Conservation (phyloP, 2,797 vertebrate species). For the Clarias platycephalus region DNA sequence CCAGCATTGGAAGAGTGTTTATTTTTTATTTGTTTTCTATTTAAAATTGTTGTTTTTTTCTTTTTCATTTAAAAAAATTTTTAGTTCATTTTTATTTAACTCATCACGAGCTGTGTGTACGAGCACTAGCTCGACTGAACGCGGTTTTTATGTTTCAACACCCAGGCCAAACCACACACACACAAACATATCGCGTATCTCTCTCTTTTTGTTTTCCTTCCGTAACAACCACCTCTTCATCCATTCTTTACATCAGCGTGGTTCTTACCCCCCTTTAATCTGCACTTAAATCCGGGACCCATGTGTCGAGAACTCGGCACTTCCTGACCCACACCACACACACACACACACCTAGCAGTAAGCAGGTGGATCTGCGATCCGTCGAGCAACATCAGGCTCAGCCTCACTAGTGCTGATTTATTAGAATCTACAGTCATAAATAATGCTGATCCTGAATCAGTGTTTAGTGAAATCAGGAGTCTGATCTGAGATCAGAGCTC, state of each 20-base stretch:
- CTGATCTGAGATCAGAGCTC: conserved; percentile 8
- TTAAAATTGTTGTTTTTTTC: background rate
- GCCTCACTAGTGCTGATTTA: conserved; percentile 57
- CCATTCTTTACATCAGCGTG: conserved; percentile 49
- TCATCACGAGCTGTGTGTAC: background rate
- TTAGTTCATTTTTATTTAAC: background rate
- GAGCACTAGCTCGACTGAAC: conserved; percentile 10
- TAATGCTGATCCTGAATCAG: conserved; percentile 37
- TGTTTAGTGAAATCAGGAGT: background rate
- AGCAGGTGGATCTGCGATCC: background rate
- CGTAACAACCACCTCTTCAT: conserved; percentile 31
- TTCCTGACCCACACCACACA: conserved; percentile 43
- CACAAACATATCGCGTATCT: background rate
- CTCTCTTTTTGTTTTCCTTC: conserved; percentile 6
- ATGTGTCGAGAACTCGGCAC: conserved; percentile 50
- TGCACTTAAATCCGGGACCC: conserved; percentile 64
- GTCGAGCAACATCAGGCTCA: background rate
- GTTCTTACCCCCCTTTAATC: conserved; percentile 53
- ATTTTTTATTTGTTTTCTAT: conserved; percentile 26
- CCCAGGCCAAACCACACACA: conserved; percentile 45
- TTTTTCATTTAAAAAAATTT: background rate
- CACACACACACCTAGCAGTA: background rate
- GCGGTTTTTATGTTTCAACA: conserved; percentile 31
- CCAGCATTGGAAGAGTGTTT: background rate
- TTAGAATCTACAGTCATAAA: background rate